These are phyloP conservation scores for Hippocampus mohnikei DNA, from an alignment of 2,113 vertebrate genomes.

Conservation along the genomic window DNA sequence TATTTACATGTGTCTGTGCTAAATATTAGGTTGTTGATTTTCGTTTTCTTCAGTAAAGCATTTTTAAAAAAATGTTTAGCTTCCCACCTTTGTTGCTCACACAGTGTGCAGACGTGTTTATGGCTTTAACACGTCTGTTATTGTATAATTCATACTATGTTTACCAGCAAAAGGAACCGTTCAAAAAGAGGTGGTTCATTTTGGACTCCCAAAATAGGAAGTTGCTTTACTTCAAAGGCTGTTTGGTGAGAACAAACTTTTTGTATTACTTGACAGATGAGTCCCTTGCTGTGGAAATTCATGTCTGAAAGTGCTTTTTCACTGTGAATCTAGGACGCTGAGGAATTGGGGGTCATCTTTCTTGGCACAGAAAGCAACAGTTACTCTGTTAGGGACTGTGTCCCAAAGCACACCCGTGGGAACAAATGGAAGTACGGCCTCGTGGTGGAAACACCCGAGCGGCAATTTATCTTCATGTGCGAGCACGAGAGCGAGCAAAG, in stretches of 20 bases:
- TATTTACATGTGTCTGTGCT: not conserved
- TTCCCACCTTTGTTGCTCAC: not conserved
- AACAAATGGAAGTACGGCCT: slow-evolving; percentile 82
- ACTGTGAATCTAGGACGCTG: slow-evolving; percentile 76
- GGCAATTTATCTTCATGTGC: slow-evolving; percentile 85
- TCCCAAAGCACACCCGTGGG: slow-evolving; percentile 68
- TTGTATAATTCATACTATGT: slow-evolving; percentile 12
- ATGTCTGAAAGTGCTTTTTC: slow-evolving; percentile 10
- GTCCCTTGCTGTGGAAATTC: not conserved
- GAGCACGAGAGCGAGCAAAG: slow-evolving; percentile 80
- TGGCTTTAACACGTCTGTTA: not conserved
- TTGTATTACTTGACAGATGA: too few species aligned
- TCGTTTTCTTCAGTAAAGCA: not conserved
- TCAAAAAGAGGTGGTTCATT: slow-evolving; percentile 89
- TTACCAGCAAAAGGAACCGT: slow-evolving; percentile 82
- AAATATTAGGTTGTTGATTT: not conserved
- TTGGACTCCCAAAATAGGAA: slow-evolving; percentile 85
- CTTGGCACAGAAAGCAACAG: slow-evolving; percentile 78
- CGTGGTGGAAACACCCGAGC: slow-evolving; percentile 73
- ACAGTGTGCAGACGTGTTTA: not conserved
- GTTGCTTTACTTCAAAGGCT: slow-evolving; percentile 85
- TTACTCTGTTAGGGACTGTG: slow-evolving; percentile 74
- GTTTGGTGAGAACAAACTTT: slow-evolving; percentile 75
- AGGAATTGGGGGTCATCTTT: slow-evolving; percentile 82
- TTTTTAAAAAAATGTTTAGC: not conserved